Evolutionary conservation across 2,888 invertebrate genomes (phyloP), one percentile per base, ranked within the genome.

Genomic region (Limenitis camilla): DNA sequence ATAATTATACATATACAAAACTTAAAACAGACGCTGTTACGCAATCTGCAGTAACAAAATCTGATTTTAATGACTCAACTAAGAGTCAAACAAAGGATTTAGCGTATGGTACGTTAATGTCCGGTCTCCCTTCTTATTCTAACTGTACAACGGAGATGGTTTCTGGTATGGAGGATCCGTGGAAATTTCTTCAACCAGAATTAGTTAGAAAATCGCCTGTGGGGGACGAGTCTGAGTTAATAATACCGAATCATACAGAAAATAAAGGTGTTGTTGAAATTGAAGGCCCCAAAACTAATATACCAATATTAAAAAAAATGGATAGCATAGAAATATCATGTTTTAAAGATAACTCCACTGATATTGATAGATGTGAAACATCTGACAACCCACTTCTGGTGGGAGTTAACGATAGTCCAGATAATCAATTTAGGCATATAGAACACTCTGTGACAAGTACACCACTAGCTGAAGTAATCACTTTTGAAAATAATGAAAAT

Each of bases 1-100:
- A 77, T 49, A 78, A 83, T 43, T 67, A 74, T 56, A 86, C 86
- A 9, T 86, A 83, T 55, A 86, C 85, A 54, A 86, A 85, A 71
- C 67, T 67, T 19, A 81, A 76, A 60, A 73, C 76, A 10, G 82
- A 82, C 27, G 66, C 62, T 11, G 66, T 69, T 0, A 76, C 78
- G 31, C 74, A 77, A 9, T 76, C 79, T 7, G 66, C 64, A 8
- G 54, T 71, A 19, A 77, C 77, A 1, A 79, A 76, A 58, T 75
- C 81, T 0, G 81, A 83, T 31, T 51, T 72, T 4, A 78, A 78
- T 54, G 83, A 83, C 56, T 80, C 81, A 0, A 71, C 76, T 4
- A 81, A 76, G 53, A 72, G 78, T 2, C 75, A 72, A 56, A 84
- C 83, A 10, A 81, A 78, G 62, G 85, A 86, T 57, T 62, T 83